These are phyloP conservation scores for Thereva unica DNA, from an alignment of 2,888 invertebrate species.

Conservation along the genomic window DNA sequence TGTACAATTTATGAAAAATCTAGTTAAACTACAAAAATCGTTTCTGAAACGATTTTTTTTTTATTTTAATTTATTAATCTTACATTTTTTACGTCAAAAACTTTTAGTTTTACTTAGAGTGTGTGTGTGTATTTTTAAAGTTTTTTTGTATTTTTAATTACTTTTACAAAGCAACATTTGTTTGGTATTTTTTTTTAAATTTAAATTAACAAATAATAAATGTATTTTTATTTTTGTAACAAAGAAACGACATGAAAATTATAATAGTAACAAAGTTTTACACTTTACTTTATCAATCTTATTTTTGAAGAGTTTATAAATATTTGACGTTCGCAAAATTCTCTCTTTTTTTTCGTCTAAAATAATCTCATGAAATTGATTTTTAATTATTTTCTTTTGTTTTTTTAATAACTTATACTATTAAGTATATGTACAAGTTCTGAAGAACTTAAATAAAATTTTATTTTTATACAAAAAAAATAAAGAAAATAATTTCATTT, in stretches of 20 bases:
- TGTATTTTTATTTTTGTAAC: too few species aligned
- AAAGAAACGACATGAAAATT: too few species aligned
- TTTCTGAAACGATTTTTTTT: constrained; percentile 12
- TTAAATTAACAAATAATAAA: too few species aligned
- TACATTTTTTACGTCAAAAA: not conserved
- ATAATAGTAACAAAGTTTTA: too few species aligned
- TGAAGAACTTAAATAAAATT: constrained; percentile 42
- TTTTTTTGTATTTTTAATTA: too few species aligned
- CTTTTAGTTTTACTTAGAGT: too few species aligned
- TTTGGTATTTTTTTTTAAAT: too few species aligned
- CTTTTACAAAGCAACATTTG: too few species aligned
- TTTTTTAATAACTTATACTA: constrained; percentile 53
- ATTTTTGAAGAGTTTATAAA: too few species aligned
- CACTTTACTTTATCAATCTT: too few species aligned
- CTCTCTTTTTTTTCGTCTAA: not conserved
- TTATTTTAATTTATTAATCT: constrained; percentile 7
- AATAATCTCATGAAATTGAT: not conserved
- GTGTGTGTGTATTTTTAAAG: too few species aligned
- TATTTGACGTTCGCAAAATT: too few species aligned
- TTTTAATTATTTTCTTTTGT: constrained; percentile 29
- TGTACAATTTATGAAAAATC: not conserved
- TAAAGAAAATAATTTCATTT: constrained; percentile 25
- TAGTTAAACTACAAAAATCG: constrained; percentile 4
- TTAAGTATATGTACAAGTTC: constrained; percentile 56
- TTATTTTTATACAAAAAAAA: constrained; percentile 17